These are phyloP conservation scores for Crotalus viridis DNA, from an alignment of 2,113 vertebrate genomes.

Conservation along the genomic window DNA sequence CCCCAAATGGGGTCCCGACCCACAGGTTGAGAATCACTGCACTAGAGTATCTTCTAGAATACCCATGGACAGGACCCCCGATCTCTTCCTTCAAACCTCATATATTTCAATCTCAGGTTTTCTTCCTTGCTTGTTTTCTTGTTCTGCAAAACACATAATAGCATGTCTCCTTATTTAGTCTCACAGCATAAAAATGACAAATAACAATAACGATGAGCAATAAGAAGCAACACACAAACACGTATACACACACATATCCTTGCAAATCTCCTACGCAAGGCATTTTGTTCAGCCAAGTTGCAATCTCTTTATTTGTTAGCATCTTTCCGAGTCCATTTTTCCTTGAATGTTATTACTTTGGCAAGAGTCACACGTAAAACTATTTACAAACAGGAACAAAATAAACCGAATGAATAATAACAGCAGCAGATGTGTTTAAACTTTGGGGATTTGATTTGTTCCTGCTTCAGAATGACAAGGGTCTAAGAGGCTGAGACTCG, in stretches of 20 bases:
- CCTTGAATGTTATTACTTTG: neutral
- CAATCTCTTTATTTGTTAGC: constrained; percentile 8
- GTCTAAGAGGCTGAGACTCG: neutral
- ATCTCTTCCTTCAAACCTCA: neutral
- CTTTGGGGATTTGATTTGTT: neutral
- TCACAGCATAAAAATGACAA: neutral
- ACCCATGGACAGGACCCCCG: neutral
- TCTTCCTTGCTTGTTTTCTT: neutral
- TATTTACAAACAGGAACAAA: neutral
- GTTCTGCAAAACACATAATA: neutral
- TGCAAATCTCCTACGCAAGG: neutral
- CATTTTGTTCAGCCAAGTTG: neutral
- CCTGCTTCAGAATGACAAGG: neutral
- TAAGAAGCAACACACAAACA: neutral
- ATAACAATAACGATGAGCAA: too few relatives aligned
- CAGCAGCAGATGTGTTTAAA: neutral
- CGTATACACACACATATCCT: neutral
- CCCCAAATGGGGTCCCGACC: too few relatives aligned
- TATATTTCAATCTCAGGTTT: neutral
- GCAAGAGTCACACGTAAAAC: neutral
- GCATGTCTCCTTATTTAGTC: neutral
- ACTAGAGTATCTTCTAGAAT: neutral
- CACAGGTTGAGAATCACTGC: neutral
- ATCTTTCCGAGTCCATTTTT: neutral
- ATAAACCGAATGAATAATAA: neutral